Conservation (phyloP, 2,888 invertebrate species). For the Ormyrus labotus region DNA sequence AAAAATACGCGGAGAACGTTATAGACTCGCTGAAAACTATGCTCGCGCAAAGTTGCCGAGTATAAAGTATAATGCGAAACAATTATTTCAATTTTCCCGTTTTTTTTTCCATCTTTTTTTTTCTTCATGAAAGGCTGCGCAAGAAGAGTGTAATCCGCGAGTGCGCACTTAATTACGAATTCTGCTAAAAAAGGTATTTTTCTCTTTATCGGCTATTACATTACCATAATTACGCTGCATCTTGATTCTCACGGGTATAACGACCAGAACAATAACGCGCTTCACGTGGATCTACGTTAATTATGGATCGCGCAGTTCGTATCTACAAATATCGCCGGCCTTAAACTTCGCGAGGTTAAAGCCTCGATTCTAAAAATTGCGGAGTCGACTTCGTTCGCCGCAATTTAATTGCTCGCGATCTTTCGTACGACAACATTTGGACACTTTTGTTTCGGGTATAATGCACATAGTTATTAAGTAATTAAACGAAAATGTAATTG, state of each 20-base stretch:
- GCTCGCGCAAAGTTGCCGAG: too few species aligned
- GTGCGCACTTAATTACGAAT: not conserved
- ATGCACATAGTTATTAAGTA: not conserved
- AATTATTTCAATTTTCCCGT: too few species aligned
- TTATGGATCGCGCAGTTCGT: conserved; percentile 19
- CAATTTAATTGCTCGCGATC: conserved; percentile 38
- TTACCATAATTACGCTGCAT: conserved; percentile 42
- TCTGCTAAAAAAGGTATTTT: conserved; percentile 1
- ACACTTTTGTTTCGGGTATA: not conserved
- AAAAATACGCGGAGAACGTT: too few species aligned
- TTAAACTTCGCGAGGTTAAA: conserved; percentile 32
- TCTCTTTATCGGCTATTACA: not conserved
- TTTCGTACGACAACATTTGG: not conserved
- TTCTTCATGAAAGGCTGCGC: too few species aligned
- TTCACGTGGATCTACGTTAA: conserved; percentile 47
- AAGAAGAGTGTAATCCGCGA: too few species aligned
- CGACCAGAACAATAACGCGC: conserved; percentile 29
- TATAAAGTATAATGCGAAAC: too few species aligned
- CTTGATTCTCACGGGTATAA: conserved; percentile 41
- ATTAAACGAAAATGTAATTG: not conserved
- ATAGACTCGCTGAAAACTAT: too few species aligned
- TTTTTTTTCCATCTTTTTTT: too few species aligned
- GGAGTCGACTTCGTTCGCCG: conserved; percentile 33
- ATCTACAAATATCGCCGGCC: conserved; percentile 33
- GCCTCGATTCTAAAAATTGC: conserved; percentile 46